Evolutionary conservation across 30 jellyfish, hydroid and myxozoan species (phyloP).

Genomic region (Aurelia aurita): DNA sequence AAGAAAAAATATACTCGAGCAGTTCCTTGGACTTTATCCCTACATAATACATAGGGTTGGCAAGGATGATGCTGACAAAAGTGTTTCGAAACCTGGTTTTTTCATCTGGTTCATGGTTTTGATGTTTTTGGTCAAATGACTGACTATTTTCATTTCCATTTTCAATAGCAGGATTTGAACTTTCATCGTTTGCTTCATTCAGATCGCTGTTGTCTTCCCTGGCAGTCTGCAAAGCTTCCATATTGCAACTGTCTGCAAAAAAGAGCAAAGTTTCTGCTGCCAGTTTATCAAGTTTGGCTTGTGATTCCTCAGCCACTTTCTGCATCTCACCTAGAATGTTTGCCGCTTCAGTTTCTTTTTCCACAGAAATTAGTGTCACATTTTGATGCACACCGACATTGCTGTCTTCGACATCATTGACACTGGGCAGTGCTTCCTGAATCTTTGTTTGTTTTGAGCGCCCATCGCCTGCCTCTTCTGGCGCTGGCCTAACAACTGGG

Average conservation of each 20-base stretch:
- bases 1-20: background rate
- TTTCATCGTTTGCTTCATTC: background rate
- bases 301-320: background rate
- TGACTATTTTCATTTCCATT: background rate
- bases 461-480: background rate
- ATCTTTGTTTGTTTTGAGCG: slow-evolving; percentile 1
- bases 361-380: slow-evolving; percentile 1
- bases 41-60: slow-evolving; percentile 13
- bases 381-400: background rate
- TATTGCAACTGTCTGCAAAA: slow-evolving; percentile 2
- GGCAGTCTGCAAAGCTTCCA: slow-evolving; percentile 14
- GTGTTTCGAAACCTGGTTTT: background rate
- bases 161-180: background rate
- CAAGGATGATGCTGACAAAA: background rate
- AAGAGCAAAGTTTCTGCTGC: slow-evolving; percentile 18
- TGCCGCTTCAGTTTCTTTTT: background rate
- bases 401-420: background rate
- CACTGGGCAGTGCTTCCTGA: slow-evolving; percentile 3
- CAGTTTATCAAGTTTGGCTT: background rate
- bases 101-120: background rate
- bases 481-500: slow-evolving; percentile 49
- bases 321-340: slow-evolving; percentile 9
- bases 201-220: background rate
- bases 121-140: slow-evolving; percentile 20
- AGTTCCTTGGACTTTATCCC: slow-evolving; percentile 22